Conservation (phyloP, 2,888 invertebrate species). For the Apeira syringaria region DNA sequence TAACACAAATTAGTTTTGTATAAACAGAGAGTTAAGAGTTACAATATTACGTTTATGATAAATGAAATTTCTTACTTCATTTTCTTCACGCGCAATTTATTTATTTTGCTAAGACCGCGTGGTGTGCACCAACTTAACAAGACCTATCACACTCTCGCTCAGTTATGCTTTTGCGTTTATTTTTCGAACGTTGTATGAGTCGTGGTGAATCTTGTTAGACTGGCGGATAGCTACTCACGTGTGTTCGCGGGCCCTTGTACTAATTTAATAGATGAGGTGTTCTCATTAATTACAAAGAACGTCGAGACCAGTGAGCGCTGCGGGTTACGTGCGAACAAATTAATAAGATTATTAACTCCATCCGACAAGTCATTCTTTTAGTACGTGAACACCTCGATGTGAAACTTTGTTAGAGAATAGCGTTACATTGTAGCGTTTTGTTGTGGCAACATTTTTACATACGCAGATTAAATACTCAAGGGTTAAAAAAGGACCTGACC, state of each 20-base stretch:
- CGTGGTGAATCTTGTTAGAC: conserved; percentile 44
- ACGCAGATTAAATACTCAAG: too few species aligned
- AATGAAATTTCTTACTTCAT: conserved; percentile 76
- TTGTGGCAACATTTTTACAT: background rate
- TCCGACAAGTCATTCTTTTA: conserved; percentile 78
- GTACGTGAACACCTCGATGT: conserved; percentile 29
- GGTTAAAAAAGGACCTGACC: too few species aligned
- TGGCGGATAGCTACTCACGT: conserved; percentile 59
- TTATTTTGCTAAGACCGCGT: conserved; percentile 69
- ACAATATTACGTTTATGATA: conserved; percentile 64
- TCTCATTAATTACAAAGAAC: conserved; percentile 82
- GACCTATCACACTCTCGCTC: conserved; percentile 37
- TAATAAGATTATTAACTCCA: conserved; percentile 80
- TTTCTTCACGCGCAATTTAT: conserved; percentile 79
- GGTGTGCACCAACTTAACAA: conserved; percentile 46
- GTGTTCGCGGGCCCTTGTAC: conserved; percentile 72
- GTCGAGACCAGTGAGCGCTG: conserved; percentile 71
- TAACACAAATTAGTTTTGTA: too few species aligned
- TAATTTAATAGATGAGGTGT: conserved; percentile 84
- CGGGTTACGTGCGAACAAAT: conserved; percentile 72
- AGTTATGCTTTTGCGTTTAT: conserved; percentile 14
- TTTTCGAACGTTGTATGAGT: conserved; percentile 16
- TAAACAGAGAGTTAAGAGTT: conserved; percentile 40
- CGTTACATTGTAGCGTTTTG: conserved; percentile 13
- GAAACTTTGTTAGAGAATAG: conserved; percentile 16